Evolutionary conservation across 2,797 vertebrate genomes (phyloP), one percentile per base, ranked within the genome.

Genomic region (Agapornis canus): DNA sequence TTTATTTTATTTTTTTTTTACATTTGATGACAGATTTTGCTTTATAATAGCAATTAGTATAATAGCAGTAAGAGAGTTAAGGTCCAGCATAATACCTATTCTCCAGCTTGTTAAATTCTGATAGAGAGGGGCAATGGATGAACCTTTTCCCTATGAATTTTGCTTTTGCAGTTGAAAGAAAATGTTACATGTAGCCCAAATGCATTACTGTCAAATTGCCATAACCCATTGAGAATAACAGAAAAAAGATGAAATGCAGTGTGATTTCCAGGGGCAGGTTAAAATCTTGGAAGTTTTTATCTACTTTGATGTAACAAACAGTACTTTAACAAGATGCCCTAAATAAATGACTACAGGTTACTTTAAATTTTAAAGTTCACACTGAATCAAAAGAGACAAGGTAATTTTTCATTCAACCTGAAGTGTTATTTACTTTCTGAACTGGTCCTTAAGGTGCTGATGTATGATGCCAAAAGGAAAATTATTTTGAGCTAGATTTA

Each of bases 401-500:
- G 94, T 98, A 98, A 98, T 99, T 98, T 98, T 98, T 99, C 98
- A 98, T 98, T 95, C 95, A 97, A 85, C 96, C 97, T 97, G 97
- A 98, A 88, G 96, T 98, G 97, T 97, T 98, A 98, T 98, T 98
- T 98, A 97, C 97, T 97, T 97, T 97, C 95, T 93, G 97, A 97
- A 97, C 96, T 94, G 92, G 94, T 91, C 94, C 94, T 91, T 90
- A 95, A 95, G 79, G 92, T 94, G 90, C 91, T 98, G 97, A 98
- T 98, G 69, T 96, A 95, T 96, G 97, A 97, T 98, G 95, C 97
- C 96, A 96, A 85, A 97, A 97, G 98, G 97, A 97, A 98, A 98
- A 98, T 98, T 98, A 98, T 98, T 98, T 98, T 97, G 97, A 98
- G 97, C 97, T 98, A 98, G 97, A 98, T 98, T 98, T 97, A 92